Base-by-base conservation (phyloP, 2,888 invertebrate genomes). In the Punctoribates punctum region DNA sequence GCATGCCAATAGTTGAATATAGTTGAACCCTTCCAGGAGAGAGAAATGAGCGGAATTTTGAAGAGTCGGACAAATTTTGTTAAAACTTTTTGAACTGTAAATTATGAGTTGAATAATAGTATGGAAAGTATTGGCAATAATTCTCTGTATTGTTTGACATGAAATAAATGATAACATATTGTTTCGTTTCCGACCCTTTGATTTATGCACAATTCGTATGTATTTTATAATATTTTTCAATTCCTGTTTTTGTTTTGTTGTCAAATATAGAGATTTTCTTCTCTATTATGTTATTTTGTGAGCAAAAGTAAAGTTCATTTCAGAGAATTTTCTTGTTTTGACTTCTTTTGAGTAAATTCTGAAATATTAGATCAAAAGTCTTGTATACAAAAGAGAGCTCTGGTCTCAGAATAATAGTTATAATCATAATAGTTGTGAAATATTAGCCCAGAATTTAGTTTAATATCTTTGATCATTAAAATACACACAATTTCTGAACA, bases 81-180 rank as follows among this genome's bases (percentile, higher is more conserved):
- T 51, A 6, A 25, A 20, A 25, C 9, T 60, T 20, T 60, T 29
- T 25, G 20, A 25, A 29, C 25, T 20, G 60, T 60, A 60, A 25
- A 60, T 25, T 60, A 23, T 60, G 29, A 27, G 60, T 25, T 60
- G 60, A 60, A 60, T 60, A 60, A 60, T 60, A 60, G 27, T 29
- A 25, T 60, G 3, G 27, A 60, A 27, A 60, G 27, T 29, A 25
- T 60, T 25, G 27, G 60, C 23, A 60, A 60, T 60, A 60, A 27
- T 60, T 60, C 60, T 60, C 1, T 29, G n/a, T 34, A 20, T 65
- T 65, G 34, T 65, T 65, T 65, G 65, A 65, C 65, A 38, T 17
- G 1, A 65, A 38, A 65, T 38, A 65, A 65, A 65, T 65, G 34
- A 65, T 65, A 29, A 65, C 65, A n/a, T 38, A 65, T 65, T 65